Percentiles rank a stretch among this genome's conserved stretches.
phyloP scores from a whole-genome alignment of 2,113 vertebrate genomes.

The Cyanistes caeruleus region DNA sequence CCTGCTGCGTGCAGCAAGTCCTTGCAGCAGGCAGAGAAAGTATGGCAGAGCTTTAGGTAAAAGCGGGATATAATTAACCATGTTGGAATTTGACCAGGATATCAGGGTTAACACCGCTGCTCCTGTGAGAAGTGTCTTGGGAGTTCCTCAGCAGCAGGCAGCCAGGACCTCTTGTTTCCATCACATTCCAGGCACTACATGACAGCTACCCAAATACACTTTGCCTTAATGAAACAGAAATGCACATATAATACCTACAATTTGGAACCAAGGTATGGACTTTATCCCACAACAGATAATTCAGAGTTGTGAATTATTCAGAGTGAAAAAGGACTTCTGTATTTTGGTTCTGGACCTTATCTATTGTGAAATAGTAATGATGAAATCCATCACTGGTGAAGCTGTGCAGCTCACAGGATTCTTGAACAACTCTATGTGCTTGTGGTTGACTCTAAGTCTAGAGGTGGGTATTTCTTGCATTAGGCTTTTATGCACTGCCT shows the following conservation, averaged over 20 bases:
- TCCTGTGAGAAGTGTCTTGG: slow-evolving; percentile 50
- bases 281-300: background rate
- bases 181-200: slow-evolving; percentile 49
- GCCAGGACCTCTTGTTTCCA: slow-evolving; percentile 59
- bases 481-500: background rate
- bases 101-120: slow-evolving; percentile 60
- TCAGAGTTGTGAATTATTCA: background rate
- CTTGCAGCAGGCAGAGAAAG: background rate
- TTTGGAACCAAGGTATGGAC: background rate
- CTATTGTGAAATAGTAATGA: background rate
- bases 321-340: background rate
- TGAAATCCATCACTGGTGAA: background rate
- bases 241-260: background rate
- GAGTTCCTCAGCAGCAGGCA: slow-evolving; percentile 60
- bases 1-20: background rate
- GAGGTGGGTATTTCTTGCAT: background rate
- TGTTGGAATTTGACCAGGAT: slow-evolving; percentile 65
- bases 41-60: slow-evolving; percentile 48
- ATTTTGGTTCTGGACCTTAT: background rate
- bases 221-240: slow-evolving; percentile 41
- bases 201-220: slow-evolving; percentile 58
- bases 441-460: background rate
- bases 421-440: fast-evolving
- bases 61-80: slow-evolving; percentile 59
- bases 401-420: background rate